Percentiles rank a stretch among this genome's conserved stretches.
These are phyloP conservation scores for Trididemnum clinides DNA, from an alignment of 23 tunicate genomes.

Conservation along the genomic window DNA sequence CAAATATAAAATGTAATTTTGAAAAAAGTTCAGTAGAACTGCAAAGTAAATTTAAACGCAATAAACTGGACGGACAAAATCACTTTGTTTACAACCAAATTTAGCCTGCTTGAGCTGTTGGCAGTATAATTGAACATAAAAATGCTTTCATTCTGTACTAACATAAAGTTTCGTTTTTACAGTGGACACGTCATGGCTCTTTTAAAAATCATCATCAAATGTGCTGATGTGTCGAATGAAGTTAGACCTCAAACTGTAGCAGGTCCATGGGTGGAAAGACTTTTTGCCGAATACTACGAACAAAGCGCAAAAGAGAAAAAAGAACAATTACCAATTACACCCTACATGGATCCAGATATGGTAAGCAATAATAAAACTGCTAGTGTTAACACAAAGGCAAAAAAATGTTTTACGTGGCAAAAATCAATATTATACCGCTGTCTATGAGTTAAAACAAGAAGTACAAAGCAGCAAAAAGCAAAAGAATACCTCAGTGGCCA, in stretches of 20 bases:
- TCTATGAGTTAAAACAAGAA: neutral
- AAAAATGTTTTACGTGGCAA: no score
- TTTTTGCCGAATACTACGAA: constrained; percentile 79
- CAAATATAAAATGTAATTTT: no score
- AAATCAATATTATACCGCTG: no score
- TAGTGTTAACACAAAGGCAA: no score
- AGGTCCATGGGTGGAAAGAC: constrained; percentile 86
- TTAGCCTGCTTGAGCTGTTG: no score
- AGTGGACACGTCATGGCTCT: constrained; percentile 76
- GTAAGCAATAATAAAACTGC: no score
- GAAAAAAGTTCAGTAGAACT: no score
- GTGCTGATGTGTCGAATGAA: constrained; percentile 95
- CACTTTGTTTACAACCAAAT: no score
- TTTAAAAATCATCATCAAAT: constrained; percentile 86
- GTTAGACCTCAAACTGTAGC: constrained; percentile 93
- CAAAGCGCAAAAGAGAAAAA: constrained; percentile 86
- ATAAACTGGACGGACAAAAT: no score
- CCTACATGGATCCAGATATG: constrained; percentile 95
- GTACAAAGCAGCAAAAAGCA: neutral
- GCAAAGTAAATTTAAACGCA: no score
- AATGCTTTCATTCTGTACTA: neutral
- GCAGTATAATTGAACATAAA: no score
- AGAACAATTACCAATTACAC: constrained; percentile 74
- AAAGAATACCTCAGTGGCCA: no score
- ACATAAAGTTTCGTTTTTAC: constrained; percentile 16